Conservation (phyloP, 2,888 invertebrate species). For the Caenorhabditis wallacei region DNA sequence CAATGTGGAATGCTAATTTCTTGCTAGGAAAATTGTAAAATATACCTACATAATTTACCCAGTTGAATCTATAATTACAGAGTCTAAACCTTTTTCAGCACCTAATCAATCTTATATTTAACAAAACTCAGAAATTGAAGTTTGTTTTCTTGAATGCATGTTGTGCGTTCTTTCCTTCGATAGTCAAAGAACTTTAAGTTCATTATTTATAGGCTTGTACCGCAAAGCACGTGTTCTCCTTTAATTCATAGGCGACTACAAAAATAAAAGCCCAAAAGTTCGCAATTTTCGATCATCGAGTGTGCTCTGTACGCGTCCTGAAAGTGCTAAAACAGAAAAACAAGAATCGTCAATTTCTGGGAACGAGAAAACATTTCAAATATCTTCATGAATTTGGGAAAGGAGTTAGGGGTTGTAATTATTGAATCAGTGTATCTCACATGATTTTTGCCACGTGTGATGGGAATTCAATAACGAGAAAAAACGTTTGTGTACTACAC, state of each 20-base stretch:
- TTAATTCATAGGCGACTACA: neutral
- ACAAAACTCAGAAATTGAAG: neutral
- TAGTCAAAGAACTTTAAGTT: slow-evolving; percentile 28
- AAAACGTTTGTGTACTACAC: too few relatives aligned
- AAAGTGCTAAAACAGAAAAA: slow-evolving; percentile 31
- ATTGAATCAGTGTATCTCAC: too few relatives aligned
- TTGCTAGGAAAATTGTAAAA: too few relatives aligned
- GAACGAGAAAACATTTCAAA: neutral
- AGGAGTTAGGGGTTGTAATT: neutral
- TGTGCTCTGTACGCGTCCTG: slow-evolving; percentile 38
- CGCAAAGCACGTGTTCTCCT: slow-evolving; percentile 37
- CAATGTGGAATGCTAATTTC: too few relatives aligned
- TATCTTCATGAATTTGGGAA: neutral
- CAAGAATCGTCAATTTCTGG: slow-evolving; percentile 29
- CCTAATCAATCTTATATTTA: too few relatives aligned
- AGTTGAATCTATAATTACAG: too few relatives aligned
- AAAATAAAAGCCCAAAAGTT: slow-evolving; percentile 43
- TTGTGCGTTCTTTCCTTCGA: slow-evolving; percentile 28
- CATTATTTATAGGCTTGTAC: neutral
- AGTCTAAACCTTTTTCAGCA: too few relatives aligned
- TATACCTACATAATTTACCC: too few relatives aligned
- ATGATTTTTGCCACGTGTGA: too few relatives aligned
- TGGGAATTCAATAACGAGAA: too few relatives aligned
- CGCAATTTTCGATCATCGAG: slow-evolving; percentile 41
- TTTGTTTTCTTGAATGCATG: slow-evolving; percentile 15